Base-by-base conservation (phyloP, 64 coral and sea anemone species). In the Montipora foliosa region DNA sequence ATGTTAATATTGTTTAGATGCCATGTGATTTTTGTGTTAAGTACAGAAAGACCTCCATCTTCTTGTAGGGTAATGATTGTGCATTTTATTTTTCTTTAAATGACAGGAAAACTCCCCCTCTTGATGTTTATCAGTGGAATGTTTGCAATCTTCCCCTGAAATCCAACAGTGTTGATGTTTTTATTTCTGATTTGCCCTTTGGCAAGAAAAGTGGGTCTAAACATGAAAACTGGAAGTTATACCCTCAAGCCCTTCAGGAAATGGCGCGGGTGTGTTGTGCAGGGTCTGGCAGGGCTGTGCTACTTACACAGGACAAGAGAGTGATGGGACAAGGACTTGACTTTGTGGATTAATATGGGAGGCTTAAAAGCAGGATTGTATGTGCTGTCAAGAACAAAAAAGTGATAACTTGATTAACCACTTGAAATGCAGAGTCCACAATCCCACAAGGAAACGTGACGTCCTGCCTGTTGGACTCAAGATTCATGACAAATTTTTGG, bases 341-440 rank as follows among this genome's bases (percentile, higher is more conserved):
- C 95, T 44, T 91, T 96, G 85, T 99, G 98, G 98, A 95, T 99
- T 24, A 99, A 99, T 45, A 94, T 99, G 89, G 98, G 98, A 87
- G 98, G 98, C 16, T 76, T 99, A n/a, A 75, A 88, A 77, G 94
- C 92, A 50, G 98, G 95, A 19, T 24, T 99, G 8, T 99, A 99
- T 58, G 79, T 95, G 60, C 55, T 99, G 8, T 22, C 76, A 4
- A 99, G 98, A 68, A 99, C 95, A 57, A 83, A 87, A 47, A 83
- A 93, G 76, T 78, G 69, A 76, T 47, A 48, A 17, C 66, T 46
- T 72, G 16, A 15, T 49, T 5, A 21, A 6, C 53, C 10, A 8
- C 6, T 57, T 57, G 53, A 57, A 6, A 8, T 57, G 6, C 53
- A 57, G 6, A 57, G 4, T 11, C 53, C 5, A 8, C 53, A 1